Conservation (phyloP, 1,140 invertebrate genomes). For the Theocolax elegans region DNA sequence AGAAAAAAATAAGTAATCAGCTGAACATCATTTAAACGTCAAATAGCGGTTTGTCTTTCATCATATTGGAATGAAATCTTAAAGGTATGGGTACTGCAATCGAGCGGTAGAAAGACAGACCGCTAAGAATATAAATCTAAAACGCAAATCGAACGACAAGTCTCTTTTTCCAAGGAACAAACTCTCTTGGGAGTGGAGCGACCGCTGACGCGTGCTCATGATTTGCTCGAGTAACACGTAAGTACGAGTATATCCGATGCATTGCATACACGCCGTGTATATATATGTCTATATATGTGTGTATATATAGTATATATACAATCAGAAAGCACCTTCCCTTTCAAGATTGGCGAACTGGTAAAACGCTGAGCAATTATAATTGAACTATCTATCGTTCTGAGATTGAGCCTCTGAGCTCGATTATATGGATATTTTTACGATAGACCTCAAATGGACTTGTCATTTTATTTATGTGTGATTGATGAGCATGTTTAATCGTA, state of each 20-base stretch:
- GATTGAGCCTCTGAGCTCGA: too few relatives aligned
- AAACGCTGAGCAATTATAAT: slow-evolving; percentile 6
- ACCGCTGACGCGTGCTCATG: neutral
- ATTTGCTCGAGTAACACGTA: neutral
- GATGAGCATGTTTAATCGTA: too few relatives aligned
- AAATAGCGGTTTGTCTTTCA: neutral
- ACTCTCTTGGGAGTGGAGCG: too few relatives aligned
- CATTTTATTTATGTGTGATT: too few relatives aligned
- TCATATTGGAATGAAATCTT: neutral
- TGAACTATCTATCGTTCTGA: neutral
- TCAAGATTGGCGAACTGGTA: neutral
- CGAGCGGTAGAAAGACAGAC: neutral
- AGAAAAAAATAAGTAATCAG: slow-evolving; percentile 1
- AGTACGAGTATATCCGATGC: neutral
- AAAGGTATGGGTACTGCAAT: neutral
- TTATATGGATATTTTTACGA: too few relatives aligned
- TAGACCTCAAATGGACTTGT: too few relatives aligned
- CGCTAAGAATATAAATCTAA: neutral
- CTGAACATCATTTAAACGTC: slow-evolving; percentile 1
- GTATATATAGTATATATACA: neutral
- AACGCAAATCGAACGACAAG: slow-evolving; percentile 19
- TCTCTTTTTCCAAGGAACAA: neutral
- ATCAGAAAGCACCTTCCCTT: slow-evolving; percentile 17
- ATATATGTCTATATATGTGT: neutral
- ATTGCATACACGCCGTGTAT: neutral